These are phyloP conservation scores for Nomada flava DNA, from an alignment of 2,888 invertebrate genomes.

Conservation along the genomic window DNA sequence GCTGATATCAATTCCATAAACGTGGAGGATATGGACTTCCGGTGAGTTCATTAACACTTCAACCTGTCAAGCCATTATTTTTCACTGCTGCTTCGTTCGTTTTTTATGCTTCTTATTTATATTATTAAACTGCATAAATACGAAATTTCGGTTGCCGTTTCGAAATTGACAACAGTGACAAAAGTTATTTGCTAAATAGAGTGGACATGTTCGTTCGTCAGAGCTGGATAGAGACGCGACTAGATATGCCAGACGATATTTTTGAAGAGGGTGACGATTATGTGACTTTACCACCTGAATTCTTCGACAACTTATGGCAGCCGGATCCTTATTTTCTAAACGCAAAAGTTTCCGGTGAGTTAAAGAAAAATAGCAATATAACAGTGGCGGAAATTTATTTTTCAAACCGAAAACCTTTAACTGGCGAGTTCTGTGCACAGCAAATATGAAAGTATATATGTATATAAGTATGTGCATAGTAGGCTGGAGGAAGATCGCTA, in stretches of 20 bases:
- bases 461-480: too few relatives aligned
- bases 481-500: too few relatives aligned
- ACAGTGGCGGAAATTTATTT: too few relatives aligned
- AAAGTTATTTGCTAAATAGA: conserved; percentile 83
- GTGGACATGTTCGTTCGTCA: conserved; percentile 94
- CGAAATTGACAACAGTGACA: neutral
- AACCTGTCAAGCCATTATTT: neutral
- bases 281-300: conserved; percentile 91
- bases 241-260: conserved; percentile 91
- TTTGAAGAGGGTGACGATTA: conserved; percentile 93
- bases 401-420: too few relatives aligned
- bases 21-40: conserved; percentile 95
- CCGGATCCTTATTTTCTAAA: conserved; percentile 94
- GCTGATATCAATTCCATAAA: conserved; percentile 95
- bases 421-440: too few relatives aligned
- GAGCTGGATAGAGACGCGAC: conserved; percentile 91
- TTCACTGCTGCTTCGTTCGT: neutral
- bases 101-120: neutral
- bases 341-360: conserved; percentile 92
- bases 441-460: too few relatives aligned
- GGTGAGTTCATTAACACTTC: conserved; percentile 85
- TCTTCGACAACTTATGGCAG: conserved; percentile 94
- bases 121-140: neutral
- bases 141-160: neutral
- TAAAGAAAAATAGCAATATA: too few relatives aligned